Evolutionary conservation across 2,113 vertebrate species (phyloP).

Genomic region (Drymodes brunneopygia): DNA sequence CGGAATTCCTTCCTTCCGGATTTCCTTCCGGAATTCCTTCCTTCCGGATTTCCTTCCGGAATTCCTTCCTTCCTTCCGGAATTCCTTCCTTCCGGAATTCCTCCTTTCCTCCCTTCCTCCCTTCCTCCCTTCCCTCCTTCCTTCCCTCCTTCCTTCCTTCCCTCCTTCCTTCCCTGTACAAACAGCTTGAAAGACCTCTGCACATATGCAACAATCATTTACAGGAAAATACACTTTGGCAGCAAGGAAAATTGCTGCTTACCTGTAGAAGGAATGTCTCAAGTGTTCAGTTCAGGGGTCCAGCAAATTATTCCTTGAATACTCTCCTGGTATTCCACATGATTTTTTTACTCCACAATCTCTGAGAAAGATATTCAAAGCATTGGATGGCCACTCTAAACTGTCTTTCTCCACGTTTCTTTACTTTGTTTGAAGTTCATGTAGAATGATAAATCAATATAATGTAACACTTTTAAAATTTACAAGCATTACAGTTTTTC

Average conservation of each 20-base stretch:
- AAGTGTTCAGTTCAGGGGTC: not conserved
- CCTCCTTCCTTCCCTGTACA: not conserved
- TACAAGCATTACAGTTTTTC: not conserved
- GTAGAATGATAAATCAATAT: not conserved
- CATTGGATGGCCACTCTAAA: accelerated
- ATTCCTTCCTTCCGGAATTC: too few relatives aligned
- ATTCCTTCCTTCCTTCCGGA: too few relatives aligned
- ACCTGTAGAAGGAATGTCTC: not conserved
- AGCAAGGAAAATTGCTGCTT: not conserved
- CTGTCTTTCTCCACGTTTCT: not conserved
- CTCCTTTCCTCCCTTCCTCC: too few relatives aligned
- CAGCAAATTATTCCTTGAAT: not conserved
- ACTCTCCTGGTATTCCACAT: not conserved
- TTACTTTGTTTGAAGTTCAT: not conserved
- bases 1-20: too few relatives aligned
- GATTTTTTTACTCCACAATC: accelerated
- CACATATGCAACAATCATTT: not conserved
- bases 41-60: too few relatives aligned
- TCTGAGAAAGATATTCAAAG: not conserved
- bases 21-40: too few relatives aligned
- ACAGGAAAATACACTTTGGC: not conserved
- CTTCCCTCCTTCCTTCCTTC: too few relatives aligned
- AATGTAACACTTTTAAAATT: not conserved
- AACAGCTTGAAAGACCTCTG: not conserved
- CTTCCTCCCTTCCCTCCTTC: too few relatives aligned